Evolutionary conservation across 2,797 vertebrate genomes (phyloP).

Genomic region (Todus mexicanus): DNA sequence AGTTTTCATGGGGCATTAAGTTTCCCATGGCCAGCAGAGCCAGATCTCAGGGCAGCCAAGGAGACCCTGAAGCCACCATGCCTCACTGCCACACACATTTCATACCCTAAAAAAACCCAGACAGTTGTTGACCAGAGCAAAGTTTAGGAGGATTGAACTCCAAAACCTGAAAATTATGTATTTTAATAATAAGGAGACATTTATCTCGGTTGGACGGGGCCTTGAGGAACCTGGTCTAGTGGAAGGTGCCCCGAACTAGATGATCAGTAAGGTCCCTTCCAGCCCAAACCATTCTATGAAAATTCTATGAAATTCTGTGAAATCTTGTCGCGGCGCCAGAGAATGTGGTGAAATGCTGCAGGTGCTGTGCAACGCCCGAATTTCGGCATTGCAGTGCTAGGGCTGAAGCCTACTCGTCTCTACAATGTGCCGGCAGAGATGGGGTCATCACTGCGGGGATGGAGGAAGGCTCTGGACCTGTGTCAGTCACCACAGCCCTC

Average conservation of each 20-base stretch:
- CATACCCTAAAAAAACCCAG: not conserved
- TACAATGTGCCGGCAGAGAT: accelerated
- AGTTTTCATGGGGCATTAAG: not conserved
- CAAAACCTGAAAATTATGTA: not conserved
- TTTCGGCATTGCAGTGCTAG: not conserved
- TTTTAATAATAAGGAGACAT: not conserved
- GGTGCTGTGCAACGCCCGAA: not conserved
- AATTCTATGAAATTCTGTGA: no score
- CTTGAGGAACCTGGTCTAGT: no score
- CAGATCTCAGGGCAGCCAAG: not conserved
- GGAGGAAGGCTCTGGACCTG: not conserved
- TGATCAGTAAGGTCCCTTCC: no score
- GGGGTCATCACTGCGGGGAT: not conserved
- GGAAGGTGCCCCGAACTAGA: no score
- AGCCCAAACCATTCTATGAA: no score
- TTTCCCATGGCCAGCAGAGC: not conserved
- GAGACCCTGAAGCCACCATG: not conserved
- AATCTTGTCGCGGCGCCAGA: not conserved
- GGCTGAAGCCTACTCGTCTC: not conserved
- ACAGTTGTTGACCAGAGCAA: not conserved
- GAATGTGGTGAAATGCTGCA: not conserved
- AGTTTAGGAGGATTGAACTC: not conserved
- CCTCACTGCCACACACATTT: no score
- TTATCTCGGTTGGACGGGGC: no score
- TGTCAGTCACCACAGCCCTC: not conserved